Percentiles rank a stretch among this genome's conserved stretches.
Evolutionary conservation across 1,140 invertebrate genomes (phyloP).

Genomic region (Eupeodes corollae): DNA sequence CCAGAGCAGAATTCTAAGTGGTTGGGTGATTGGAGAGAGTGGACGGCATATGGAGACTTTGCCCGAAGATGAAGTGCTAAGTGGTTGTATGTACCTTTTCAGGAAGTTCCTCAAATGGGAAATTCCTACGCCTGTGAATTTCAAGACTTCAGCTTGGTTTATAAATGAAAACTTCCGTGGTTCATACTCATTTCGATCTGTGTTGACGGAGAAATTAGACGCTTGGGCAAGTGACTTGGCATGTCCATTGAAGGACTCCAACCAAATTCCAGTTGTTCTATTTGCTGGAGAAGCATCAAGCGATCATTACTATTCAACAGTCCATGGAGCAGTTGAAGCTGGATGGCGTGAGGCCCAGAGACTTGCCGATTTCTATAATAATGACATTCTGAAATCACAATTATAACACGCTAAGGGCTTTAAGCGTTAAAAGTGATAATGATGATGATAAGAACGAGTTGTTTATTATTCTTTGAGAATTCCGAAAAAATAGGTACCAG

Average conservation of each 20-base stretch:
- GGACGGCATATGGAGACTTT: constrained; percentile 46
- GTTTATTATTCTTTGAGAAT: no score
- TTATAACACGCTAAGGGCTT: constrained; percentile 20
- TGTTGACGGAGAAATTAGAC: constrained; percentile 45
- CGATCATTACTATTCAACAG: constrained; percentile 57
- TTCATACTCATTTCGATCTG: constrained; percentile 57
- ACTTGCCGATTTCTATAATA: constrained; percentile 27
- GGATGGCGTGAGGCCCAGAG: constrained; percentile 64
- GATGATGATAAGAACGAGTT: no score
- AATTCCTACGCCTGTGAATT: constrained; percentile 21
- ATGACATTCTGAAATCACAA: constrained; percentile 16
- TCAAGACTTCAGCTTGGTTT: constrained; percentile 46
- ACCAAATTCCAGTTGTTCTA: constrained; percentile 46
- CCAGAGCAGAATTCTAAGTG: constrained; percentile 55
- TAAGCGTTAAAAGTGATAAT: constrained; percentile 4
- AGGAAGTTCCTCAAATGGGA: constrained; percentile 34
- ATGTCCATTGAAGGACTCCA: constrained; percentile 24
- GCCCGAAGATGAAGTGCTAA: constrained; percentile 38
- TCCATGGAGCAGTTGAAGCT: constrained; percentile 69
- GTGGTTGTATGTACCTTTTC: constrained; percentile 39
- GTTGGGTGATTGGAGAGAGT: constrained; percentile 46
- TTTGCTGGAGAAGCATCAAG: constrained; percentile 66
- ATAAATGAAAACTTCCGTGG: constrained; percentile 54
- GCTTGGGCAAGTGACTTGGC: constrained; percentile 42
- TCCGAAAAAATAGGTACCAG: no score